Base-by-base conservation (phyloP, 2,797 vertebrate genomes). In the Chlorospingus semifuscus region DNA sequence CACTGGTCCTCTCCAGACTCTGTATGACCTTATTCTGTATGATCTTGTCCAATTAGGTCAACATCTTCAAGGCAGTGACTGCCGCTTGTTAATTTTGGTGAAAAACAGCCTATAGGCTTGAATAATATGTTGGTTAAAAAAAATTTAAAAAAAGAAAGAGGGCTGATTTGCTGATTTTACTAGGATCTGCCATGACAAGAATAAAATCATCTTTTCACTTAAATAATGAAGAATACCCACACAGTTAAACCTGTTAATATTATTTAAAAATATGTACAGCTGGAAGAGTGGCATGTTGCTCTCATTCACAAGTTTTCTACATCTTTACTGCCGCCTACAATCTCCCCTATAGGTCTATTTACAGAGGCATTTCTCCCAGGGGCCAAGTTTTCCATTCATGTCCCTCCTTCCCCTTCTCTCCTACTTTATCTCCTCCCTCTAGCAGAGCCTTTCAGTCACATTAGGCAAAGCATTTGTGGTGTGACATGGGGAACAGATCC, bases 231-330 rank as follows among this genome's bases (percentile, higher is more conserved):
- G 37, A 88, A 78, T 89, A n/a, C 76, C 61, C 76, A 75, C 68
- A 93, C 75, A 81, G 69, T 81, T 81, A 91, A 93, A 90, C 76
- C 79, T 71, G 91, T 78, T 93, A 93, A 81, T 92, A 87, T 39
- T 61, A 42, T 80, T 80, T 65, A 19, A 92, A 95, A 81, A 89
- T 71, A 75, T 0, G 7, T 89, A 52, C 82, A 91, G 79, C 65
- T 83, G 84, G 53, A 91, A 91, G 75, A 93, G 50, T 17, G 30
- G 69, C 83, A 91, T 50, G 63, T 47, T 89, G 82, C 61, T 91
- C 82, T 72, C 95, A 93, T 95, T 96, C 95, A 94, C 83, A 86
- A 95, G 57, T 65, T 77, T 93, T 65, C 69, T 69, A 47, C 34
- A 83, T 81, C 83, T 90, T 60, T 83, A 71, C 36, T 34, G 29